A percentile compares a stretch with the other conserved stretches of the same genome.
Conservation (phyloP, 2,797 vertebrate genomes). For the Perodicticus potto region DNA sequence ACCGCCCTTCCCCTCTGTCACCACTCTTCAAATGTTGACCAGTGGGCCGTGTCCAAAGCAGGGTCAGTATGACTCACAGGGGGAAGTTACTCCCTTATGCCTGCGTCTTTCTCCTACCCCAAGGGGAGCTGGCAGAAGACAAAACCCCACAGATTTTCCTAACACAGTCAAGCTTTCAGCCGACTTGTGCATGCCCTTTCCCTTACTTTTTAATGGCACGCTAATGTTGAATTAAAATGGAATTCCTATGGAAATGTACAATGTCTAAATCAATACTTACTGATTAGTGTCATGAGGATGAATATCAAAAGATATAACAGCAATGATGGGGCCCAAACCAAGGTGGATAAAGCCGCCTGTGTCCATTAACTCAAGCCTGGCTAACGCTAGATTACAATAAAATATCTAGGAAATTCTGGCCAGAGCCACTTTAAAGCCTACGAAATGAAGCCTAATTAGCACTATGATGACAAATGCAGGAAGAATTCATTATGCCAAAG, state of each 20-base stretch:
- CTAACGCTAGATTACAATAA: slow-evolving; percentile 83
- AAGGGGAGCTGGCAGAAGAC: slow-evolving; percentile 17
- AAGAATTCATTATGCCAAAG: slow-evolving; percentile 79
- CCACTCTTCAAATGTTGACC: not conserved
- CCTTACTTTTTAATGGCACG: slow-evolving; percentile 81
- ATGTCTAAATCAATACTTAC: slow-evolving; percentile 83
- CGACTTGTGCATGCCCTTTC: slow-evolving; percentile 70
- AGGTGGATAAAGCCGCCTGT: slow-evolving; percentile 77
- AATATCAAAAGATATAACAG: slow-evolving; percentile 83
- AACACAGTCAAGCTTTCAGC: slow-evolving; percentile 72
- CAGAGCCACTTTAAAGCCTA: slow-evolving; percentile 79
- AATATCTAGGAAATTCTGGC: slow-evolving; percentile 84
- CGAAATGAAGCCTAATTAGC: slow-evolving; percentile 84
- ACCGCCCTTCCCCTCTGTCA: not conserved
- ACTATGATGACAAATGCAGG: slow-evolving; percentile 80
- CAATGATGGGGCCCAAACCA: slow-evolving; percentile 71
- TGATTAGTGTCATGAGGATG: slow-evolving; percentile 83
- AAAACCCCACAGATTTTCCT: slow-evolving; percentile 67
- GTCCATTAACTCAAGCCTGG: slow-evolving; percentile 85
- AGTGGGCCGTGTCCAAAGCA: not conserved
- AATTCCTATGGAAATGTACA: slow-evolving; percentile 78
- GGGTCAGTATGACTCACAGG: not conserved
- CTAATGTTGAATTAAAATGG: slow-evolving; percentile 85
- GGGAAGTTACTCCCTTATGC: not conserved
- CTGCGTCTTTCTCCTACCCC: not conserved